phyloP scores from a whole-genome alignment of 2,113 vertebrate genomes.

The Heloderma charlesbogerti region DNA sequence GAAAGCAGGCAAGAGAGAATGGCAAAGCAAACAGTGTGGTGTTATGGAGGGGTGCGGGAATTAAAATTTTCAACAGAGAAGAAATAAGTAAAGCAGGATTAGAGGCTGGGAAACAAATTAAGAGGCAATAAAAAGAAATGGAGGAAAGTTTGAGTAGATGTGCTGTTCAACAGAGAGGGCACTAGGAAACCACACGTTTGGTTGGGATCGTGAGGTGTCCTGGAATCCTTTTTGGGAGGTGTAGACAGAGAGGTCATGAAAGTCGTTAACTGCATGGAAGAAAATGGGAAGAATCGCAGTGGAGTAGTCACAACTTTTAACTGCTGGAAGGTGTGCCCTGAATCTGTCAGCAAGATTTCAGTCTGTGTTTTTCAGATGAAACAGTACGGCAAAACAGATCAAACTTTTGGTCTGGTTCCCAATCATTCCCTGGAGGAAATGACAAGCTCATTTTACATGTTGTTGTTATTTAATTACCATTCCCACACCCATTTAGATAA shows the following conservation, averaged over 20 bases:
- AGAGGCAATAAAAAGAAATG: constrained; percentile 11
- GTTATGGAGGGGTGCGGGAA: not conserved
- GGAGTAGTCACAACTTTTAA: constrained; percentile 65
- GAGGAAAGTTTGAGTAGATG: constrained; percentile 30
- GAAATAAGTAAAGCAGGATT: constrained; percentile 7
- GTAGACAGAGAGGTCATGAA: constrained; percentile 75
- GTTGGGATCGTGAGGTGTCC: constrained; percentile 62
- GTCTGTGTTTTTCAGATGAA: constrained; percentile 65
- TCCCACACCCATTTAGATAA: constrained; percentile 33
- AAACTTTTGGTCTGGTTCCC: constrained; percentile 69
- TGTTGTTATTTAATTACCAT: constrained; percentile 57
- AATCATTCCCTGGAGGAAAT: constrained; percentile 63
- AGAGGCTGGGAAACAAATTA: constrained; percentile 24
- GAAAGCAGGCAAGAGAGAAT: not conserved
- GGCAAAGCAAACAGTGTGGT: not conserved
- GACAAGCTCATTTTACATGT: constrained; percentile 61
- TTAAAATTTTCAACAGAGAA: not conserved
- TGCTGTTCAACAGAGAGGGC: constrained; percentile 41
- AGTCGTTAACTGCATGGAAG: constrained; percentile 65
- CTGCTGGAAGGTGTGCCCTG: constrained; percentile 71
- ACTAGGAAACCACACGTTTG: constrained; percentile 25
- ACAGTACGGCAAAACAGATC: constrained; percentile 71
- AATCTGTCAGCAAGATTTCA: constrained; percentile 79
- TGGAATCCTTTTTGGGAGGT: constrained; percentile 73
- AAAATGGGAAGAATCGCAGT: constrained; percentile 61